A percentile compares a stretch with the other conserved stretches of the same genome.
Evolutionary conservation across 2,113 vertebrate species (phyloP).

Genomic region (Mungos mungo): DNA sequence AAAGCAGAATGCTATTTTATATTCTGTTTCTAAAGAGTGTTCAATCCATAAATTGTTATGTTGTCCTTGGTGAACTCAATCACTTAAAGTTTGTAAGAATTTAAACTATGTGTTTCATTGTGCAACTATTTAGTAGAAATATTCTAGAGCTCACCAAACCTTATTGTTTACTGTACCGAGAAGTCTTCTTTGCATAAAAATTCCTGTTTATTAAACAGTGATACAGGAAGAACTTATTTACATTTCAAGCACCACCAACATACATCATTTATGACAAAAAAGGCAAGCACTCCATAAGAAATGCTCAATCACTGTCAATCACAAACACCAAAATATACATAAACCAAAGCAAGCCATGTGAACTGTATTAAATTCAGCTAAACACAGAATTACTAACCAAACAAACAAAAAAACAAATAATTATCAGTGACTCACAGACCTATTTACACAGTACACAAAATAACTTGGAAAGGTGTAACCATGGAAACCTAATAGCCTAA

Average conservation of each 20-base stretch:
- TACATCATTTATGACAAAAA: constrained; percentile 91
- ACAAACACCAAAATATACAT: constrained; percentile 87
- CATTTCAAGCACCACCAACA: constrained; percentile 89
- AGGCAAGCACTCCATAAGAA: constrained; percentile 88
- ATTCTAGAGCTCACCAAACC: constrained; percentile 74
- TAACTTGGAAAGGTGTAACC: constrained; percentile 82
- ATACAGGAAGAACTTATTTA: constrained; percentile 91
- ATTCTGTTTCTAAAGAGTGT: constrained; percentile 64
- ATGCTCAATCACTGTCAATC: constrained; percentile 93
- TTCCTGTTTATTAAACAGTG: constrained; percentile 86
- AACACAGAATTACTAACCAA: constrained; percentile 85
- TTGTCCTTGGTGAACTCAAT: constrained; percentile 67
- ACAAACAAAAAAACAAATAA: constrained; percentile 89
- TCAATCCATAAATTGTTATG: constrained; percentile 59
- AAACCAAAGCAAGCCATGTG: constrained; percentile 85
- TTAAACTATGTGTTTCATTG: constrained; percentile 61
- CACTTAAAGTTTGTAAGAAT: constrained; percentile 70
- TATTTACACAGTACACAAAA: constrained; percentile 84
- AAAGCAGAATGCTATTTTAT: constrained; percentile 79
- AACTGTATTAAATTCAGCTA: constrained; percentile 84
- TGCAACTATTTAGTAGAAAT: constrained; percentile 43
- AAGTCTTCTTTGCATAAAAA: constrained; percentile 84
- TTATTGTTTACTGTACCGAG: constrained; percentile 81
- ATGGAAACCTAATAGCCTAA: constrained; percentile 85
- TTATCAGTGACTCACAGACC: constrained; percentile 86